phyloP scores from a whole-genome alignment of 2,113 vertebrate species.

The Dromas ardeola region DNA sequence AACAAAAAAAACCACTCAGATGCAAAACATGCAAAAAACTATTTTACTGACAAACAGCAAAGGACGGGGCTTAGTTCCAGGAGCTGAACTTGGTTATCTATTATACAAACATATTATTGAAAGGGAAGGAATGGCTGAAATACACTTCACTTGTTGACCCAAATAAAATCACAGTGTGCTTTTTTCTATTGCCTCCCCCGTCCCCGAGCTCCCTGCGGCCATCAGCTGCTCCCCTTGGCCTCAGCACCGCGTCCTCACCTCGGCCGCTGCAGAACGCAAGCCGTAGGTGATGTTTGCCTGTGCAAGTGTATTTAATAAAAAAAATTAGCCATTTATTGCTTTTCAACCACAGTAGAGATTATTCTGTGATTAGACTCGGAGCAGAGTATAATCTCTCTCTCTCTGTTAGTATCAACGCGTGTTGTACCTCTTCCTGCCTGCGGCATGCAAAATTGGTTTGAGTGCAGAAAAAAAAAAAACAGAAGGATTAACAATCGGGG shows the following conservation, averaged over 20 bases:
- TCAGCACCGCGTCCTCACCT: background rate
- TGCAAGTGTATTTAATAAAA: background rate
- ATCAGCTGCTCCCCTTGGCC: background rate
- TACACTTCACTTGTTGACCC: slow-evolving; percentile 39
- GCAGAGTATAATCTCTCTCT: background rate
- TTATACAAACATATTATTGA: background rate
- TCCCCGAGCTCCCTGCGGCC: background rate
- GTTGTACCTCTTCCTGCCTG: background rate
- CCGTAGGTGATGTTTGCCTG: background rate
- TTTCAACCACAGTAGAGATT: slow-evolving; percentile 17
- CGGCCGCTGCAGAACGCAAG: background rate
- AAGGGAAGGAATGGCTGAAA: slow-evolving; percentile 52
- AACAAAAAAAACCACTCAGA: slow-evolving; percentile 24
- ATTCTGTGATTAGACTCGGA: background rate
- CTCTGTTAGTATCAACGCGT: background rate
- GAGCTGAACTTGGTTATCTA: slow-evolving; percentile 7
- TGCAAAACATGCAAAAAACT: slow-evolving; percentile 70
- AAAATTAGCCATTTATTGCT: slow-evolving; percentile 64
- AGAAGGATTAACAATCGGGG: background rate
- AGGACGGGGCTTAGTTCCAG: slow-evolving; percentile 27
- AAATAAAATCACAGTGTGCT: slow-evolving; percentile 65
- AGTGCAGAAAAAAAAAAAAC: background rate
- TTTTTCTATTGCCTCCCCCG: background rate
- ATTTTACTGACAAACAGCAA: slow-evolving; percentile 72
- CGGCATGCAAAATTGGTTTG: background rate